Evolutionary conservation across 2,888 invertebrate genomes (phyloP), one percentile per base, ranked within the genome.

Genomic region (Lithophane socia): DNA sequence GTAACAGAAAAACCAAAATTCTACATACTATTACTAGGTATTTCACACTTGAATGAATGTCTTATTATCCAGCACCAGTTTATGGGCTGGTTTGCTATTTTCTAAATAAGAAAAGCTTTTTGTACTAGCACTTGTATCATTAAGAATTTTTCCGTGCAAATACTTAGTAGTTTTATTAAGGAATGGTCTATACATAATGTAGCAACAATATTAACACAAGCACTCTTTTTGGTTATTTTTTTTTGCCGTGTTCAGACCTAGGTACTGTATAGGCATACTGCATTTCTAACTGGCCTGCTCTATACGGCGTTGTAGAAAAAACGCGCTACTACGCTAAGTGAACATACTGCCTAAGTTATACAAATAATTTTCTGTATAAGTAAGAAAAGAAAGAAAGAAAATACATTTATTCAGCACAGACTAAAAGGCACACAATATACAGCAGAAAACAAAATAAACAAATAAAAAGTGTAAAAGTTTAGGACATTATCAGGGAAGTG

Each of bases 241-340:
- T 85, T 77, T 82, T 79, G 73, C 60, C 37, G 18, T 68, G 37
- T 73, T 65, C 49, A 68, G 24, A 73, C 72, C 37, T 37, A 37
- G 37, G 37, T 37, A 37, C 37, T 37, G 37, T 5, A 37, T 5
- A 37, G 16, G 69, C 66, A 81, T 83, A 67, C 73, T 73, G 61
- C 77, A 47, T 79, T 52, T 71, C 29, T 70, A 77, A 70, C 61
- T 47, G 3, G 63, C 63, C 37, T 64, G 18, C 75, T 85, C 49
- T 66, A 79, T 65, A 84, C 71, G 86, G 79, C 10, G 29, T 54
- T 56, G 3, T 9, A 72, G 68, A 79, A 86, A 87, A 87, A 86
- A 70, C 49, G 3, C 56, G 21, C 49, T 5, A 58, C 44, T n/a
- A 16, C 42, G 58, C 44, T 70, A 69, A 73, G 67, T 74, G 49